These are phyloP conservation scores for Epizoanthus scotinus DNA, from an alignment of 92 coral and sea anemone genomes.

Conservation along the genomic window DNA sequence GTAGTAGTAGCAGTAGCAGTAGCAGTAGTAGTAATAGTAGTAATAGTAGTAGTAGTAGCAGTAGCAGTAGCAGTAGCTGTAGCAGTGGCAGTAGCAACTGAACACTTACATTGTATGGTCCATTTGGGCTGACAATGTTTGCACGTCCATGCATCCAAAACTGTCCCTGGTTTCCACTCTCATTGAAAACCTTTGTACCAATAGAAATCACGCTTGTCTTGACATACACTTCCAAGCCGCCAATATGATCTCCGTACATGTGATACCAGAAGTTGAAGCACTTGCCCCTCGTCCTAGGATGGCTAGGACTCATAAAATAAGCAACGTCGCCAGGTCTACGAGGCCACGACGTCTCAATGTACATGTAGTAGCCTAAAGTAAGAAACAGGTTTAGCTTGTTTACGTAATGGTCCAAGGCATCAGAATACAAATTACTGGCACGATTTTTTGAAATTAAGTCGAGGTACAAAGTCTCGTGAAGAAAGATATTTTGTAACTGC, in stretches of 20 bases:
- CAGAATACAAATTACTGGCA: too few relatives aligned
- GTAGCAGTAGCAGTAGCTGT: too few relatives aligned
- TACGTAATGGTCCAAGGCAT: background rate
- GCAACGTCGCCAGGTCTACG: constrained; percentile 79
- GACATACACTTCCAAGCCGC: constrained; percentile 71
- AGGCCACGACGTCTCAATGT: constrained; percentile 87
- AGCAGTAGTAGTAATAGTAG: too few relatives aligned
- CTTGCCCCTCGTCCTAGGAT: constrained; percentile 78
- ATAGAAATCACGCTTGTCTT: constrained; percentile 50
- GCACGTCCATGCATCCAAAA: constrained; percentile 91
- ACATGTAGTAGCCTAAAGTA: constrained; percentile 84
- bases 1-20: too few relatives aligned
- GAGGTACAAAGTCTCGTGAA: too few relatives aligned
- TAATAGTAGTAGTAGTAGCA: too few relatives aligned
- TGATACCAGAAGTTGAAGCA: constrained; percentile 96
- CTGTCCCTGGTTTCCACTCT: constrained; percentile 91
- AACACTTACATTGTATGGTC: constrained; percentile 26
- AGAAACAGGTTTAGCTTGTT: background rate
- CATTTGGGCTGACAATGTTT: constrained; percentile 42
- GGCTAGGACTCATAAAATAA: constrained; percentile 64
- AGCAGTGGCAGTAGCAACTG: too few relatives aligned
- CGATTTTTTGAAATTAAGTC: too few relatives aligned
- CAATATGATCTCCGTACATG: constrained; percentile 88
- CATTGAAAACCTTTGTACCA: constrained; percentile 83
- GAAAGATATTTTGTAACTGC: too few relatives aligned